Evolutionary conservation across 2,113 vertebrate genomes (phyloP).

Genomic region (Pipra filicauda): DNA sequence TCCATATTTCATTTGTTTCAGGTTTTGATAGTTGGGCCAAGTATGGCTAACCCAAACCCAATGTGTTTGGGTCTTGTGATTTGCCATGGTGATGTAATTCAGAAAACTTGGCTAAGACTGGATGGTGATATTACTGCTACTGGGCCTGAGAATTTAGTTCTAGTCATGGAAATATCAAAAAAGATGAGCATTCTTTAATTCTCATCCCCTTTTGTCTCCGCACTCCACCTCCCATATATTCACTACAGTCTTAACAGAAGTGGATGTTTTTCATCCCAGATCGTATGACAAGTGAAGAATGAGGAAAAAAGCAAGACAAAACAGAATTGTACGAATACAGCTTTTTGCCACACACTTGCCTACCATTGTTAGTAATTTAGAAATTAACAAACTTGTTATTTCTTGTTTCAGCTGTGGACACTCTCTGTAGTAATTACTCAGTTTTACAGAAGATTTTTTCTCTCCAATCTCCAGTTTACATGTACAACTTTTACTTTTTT

Average conservation of each 20-base stretch:
- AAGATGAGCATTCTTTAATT: neutral
- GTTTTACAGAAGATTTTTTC: neutral
- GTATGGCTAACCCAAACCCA: neutral
- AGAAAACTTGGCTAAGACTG: neutral
- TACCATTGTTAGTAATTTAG: neutral
- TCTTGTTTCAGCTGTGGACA: neutral
- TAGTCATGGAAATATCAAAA: neutral
- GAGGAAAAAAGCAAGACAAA: neutral
- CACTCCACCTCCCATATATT: neutral
- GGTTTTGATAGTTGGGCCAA: neutral
- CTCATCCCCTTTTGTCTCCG: neutral
- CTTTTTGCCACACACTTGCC: neutral
- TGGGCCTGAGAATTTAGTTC: neutral
- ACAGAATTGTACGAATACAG: neutral
- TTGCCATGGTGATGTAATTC: neutral
- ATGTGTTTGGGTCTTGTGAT: neutral
- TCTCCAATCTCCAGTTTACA: neutral
- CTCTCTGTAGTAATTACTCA: neutral
- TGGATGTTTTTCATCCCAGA: neutral
- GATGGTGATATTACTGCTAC: neutral
- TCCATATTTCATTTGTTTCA: neutral
- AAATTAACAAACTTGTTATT: neutral
- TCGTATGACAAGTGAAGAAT: neutral
- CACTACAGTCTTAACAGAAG: neutral
- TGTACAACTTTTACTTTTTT: no score